Evolutionary conservation across 1,140 invertebrate species (phyloP), one percentile per base, ranked within the genome.

Genomic region (Agrypnia vestita): DNA sequence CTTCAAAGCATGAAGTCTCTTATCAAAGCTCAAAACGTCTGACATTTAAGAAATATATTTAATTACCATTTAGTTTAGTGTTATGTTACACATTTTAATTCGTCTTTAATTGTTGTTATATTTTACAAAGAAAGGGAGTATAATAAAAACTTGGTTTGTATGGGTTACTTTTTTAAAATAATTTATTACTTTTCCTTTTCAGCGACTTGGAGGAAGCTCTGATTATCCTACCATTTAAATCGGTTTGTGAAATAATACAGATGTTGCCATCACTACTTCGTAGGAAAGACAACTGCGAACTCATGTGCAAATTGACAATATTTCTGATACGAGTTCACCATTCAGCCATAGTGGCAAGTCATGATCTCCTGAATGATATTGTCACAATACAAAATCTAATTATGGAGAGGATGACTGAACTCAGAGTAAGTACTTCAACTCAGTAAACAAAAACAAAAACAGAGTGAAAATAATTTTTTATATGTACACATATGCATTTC

Each of bases 171-270:
- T 43, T 46, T 67, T 4, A 67, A 67, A 61, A 19, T 61, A 35
- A 35, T 35, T 1, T 35, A 61, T 55, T n/a, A 11, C 11, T 11
- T 78, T 76, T 84, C 80, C 73, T 84, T 90, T 91, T 17, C 85
- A 96, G 97, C 87, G 97, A 99, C 86, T 88, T 99, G 55, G 97
- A 99, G 87, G 96, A 98, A 88, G 92, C 96, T 0, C 88, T 99
- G 3, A 85, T 99, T 0, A 88, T 98, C 9, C 87, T 99, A 25
- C 96, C 97, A 17, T 97, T 97, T 85, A 91, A 93, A 25, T 91
- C 93, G 72, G 95, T 97, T 0, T 93, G 93, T 83, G 92, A 97
- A 61, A 90, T 99, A 64, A 89, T 99, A 0, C 87, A 93, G 78
- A 89, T 93, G 81, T 85, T 99, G 53, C 92, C 94, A 0, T 86